Evolutionary conservation across 2,888 invertebrate species (phyloP), one percentile per base, ranked within the genome.

Genomic region (Encarsia formosa): DNA sequence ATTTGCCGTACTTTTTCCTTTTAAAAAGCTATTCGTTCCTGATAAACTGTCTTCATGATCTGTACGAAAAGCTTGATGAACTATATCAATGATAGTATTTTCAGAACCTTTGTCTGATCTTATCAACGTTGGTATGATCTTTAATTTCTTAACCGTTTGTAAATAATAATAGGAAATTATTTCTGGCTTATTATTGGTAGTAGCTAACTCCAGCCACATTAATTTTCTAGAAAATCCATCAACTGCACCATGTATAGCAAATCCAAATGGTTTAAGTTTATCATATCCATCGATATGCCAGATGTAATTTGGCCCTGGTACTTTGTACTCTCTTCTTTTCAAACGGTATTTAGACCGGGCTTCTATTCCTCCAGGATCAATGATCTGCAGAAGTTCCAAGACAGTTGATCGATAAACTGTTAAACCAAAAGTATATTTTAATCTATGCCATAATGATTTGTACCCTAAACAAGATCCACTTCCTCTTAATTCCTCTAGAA

Each of bases 1-100:
- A 37, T 54, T 54, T 5, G 49, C 34, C 8, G 44, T 51, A 20
- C 55, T 51, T 23, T 38, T 47, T 2, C 48, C 44, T 44, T 51
- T 55, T 2, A 51, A 29, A 22, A 51, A 48, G 29, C 55, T 55
- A 5, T 44, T 44, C 2, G 5, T 6, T 31, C 50, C 43, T 8
- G 55, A 13, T 16, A 43, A 13, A 5, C 18, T 35, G 26, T 55
- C 55, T 15, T 37, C 19, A 37, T 55, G 47, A 24, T 43, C 2
- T 4, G 2, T 16, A 3, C 46, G 22, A 2, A 54, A 23, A 46
- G 46, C 29, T 38, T 11, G 18, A 1, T 54, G 50, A 2, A 54
- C 20, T n/a, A 23, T 22, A 24, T 45, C 54, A 9, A 54, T 20
- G 3, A 38, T 1, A 23, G 16, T 29, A 45, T 53, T 53, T 34